A percentile compares a stretch with the other conserved stretches of the same genome.
Conservation (phyloP, 2,888 invertebrate species). For the Ophion slaviceki region DNA sequence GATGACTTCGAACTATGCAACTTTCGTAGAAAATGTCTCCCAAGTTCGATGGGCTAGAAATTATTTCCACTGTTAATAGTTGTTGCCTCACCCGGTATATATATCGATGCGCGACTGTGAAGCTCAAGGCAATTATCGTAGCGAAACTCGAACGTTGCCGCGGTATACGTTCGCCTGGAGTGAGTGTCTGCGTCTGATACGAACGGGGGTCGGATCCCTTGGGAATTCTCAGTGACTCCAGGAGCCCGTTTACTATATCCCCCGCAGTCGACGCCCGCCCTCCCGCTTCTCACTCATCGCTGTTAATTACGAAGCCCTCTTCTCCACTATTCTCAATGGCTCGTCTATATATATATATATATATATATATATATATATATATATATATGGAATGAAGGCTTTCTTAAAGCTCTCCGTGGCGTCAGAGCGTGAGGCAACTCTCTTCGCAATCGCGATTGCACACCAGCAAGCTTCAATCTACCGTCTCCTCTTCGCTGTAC, state of each 20-base stretch:
- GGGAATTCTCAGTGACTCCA: slow-evolving; percentile 81
- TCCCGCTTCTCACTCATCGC: slow-evolving; percentile 66
- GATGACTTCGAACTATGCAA: too few species aligned
- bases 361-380: slow-evolving; percentile 9
- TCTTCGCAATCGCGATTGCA: slow-evolving; percentile 59
- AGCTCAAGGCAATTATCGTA: slow-evolving; percentile 82
- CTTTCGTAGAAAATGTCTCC: too few species aligned
- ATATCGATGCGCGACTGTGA: slow-evolving; percentile 79
- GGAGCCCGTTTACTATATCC: slow-evolving; percentile 76
- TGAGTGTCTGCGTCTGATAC: slow-evolving; percentile 82
- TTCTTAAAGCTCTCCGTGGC: slow-evolving; percentile 63
- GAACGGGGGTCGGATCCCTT: slow-evolving; percentile 79
- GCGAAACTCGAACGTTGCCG: slow-evolving; percentile 80
- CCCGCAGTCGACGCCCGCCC: slow-evolving; percentile 32
- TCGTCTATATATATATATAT: slow-evolving; percentile 33
- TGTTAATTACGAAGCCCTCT: slow-evolving; percentile 81
- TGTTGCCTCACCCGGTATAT: not conserved
- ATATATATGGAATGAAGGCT: slow-evolving; percentile 29
- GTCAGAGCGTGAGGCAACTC: slow-evolving; percentile 62
- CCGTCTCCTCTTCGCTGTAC: slow-evolving; percentile 29
- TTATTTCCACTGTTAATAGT: too few species aligned
- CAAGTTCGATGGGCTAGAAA: too few species aligned
- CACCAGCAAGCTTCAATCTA: slow-evolving; percentile 41
- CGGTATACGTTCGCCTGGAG: slow-evolving; percentile 70
- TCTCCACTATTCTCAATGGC: slow-evolving; percentile 56